Percentiles rank a stretch among this genome's conserved stretches.
Evolutionary conservation across 1,140 invertebrate species (phyloP).

Genomic region (Popillia japonica): DNA sequence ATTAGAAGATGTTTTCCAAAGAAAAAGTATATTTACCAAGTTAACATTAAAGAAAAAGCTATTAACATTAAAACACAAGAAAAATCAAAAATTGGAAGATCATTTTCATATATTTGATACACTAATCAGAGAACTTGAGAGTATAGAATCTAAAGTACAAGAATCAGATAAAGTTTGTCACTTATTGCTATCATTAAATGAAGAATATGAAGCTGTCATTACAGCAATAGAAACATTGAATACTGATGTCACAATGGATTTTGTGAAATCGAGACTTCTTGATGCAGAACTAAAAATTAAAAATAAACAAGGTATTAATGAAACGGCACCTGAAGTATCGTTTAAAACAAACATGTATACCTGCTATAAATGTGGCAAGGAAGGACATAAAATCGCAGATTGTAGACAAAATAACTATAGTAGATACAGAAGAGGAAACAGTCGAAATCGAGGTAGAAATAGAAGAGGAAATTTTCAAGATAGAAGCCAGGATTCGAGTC

Average conservation of each 20-base stretch:
- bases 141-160: slow-evolving; percentile 42
- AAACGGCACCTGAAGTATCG: too few relatives aligned
- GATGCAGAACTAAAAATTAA: too few relatives aligned
- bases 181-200: slow-evolving; percentile 58
- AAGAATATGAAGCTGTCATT: slow-evolving; percentile 56
- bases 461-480: too few relatives aligned
- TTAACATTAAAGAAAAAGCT: slow-evolving; percentile 12
- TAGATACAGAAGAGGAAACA: too few relatives aligned
- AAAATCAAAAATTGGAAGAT: background rate
- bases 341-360: too few relatives aligned
- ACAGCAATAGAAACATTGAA: slow-evolving; percentile 60
- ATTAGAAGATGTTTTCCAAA: slow-evolving; percentile 3
- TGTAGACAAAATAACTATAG: too few relatives aligned
- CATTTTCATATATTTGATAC: slow-evolving; percentile 23
- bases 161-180: slow-evolving; percentile 53
- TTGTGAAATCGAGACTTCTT: slow-evolving; percentile 53
- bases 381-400: too few relatives aligned
- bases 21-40: slow-evolving; percentile 3
- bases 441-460: too few relatives aligned
- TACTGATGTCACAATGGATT: too few relatives aligned
- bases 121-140: slow-evolving; percentile 43
- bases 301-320: too few relatives aligned
- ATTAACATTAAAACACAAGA: slow-evolving; percentile 3
- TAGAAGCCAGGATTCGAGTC: too few relatives aligned
- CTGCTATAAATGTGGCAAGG: too few relatives aligned